Evolutionary conservation across 35 echinoderm and acorn worm species (phyloP).

Genomic region (Ophioderma brevispina): DNA sequence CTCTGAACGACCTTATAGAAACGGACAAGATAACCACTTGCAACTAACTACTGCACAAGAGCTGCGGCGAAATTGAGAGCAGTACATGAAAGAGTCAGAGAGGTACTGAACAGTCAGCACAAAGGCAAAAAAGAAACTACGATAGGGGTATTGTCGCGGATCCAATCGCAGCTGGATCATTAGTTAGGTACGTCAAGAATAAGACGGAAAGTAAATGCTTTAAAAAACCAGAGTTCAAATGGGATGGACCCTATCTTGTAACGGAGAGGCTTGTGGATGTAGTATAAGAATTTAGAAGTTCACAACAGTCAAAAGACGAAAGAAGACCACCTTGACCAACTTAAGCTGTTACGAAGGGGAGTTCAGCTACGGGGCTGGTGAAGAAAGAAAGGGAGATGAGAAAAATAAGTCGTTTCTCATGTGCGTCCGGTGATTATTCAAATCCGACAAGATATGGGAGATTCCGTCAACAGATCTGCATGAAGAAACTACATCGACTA

Average conservation of each 20-base stretch:
- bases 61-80: not conserved
- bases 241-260: slow-evolving; percentile 24
- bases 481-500: too few species aligned
- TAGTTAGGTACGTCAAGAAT: slow-evolving; percentile 52
- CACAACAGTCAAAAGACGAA: not conserved
- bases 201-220: slow-evolving; percentile 39
- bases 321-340: slow-evolving; percentile 10
- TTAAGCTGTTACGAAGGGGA: slow-evolving; percentile 29
- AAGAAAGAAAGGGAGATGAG: too few species aligned
- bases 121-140: slow-evolving; percentile 45
- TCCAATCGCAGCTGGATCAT: slow-evolving; percentile 1
- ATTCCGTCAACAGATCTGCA: too few species aligned
- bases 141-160: not conserved
- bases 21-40: not conserved
- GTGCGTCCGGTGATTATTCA: too few species aligned
- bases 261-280: slow-evolving; percentile 10
- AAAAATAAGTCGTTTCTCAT: too few species aligned
- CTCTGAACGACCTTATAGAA: not conserved
- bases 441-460: too few species aligned
- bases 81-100: slow-evolving; percentile 14
- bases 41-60: slow-evolving; percentile 24
- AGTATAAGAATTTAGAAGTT: slow-evolving; percentile 10
- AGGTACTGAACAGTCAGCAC: slow-evolving; percentile 7
- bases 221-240: slow-evolving; percentile 50
- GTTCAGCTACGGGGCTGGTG: not conserved